Evolutionary conservation across 2,888 invertebrate genomes (phyloP).

Genomic region (Standfussiana lucernea): DNA sequence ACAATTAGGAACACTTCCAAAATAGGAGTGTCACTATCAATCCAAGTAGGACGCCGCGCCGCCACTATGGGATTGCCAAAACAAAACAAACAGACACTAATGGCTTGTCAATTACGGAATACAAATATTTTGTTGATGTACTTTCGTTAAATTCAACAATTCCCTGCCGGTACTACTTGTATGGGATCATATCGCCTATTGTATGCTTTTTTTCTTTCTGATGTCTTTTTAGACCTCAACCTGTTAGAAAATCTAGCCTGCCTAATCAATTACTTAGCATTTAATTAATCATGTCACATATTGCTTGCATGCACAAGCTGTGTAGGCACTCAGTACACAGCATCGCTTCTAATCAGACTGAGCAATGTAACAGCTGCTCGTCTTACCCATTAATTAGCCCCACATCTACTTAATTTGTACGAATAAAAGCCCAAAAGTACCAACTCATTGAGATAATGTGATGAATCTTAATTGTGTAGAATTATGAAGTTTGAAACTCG

Average conservation of each 20-base stretch:
- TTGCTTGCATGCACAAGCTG: conserved; percentile 20
- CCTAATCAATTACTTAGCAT: conserved; percentile 8
- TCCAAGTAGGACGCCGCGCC: background rate
- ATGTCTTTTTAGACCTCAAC: background rate
- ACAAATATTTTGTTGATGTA: conserved; percentile 4
- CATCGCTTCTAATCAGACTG: conserved; percentile 39
- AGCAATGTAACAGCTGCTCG: conserved; percentile 31
- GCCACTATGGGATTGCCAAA: background rate
- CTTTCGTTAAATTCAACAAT: conserved; percentile 16
- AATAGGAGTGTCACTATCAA: conserved; percentile 10
- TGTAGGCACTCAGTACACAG: conserved; percentile 22
- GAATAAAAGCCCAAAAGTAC: background rate
- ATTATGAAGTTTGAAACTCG: background rate
- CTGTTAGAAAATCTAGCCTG: background rate
- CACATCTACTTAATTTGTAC: conserved; percentile 25
- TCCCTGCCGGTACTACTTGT: background rate
- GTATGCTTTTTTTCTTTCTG: background rate
- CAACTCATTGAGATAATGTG: conserved; percentile 14
- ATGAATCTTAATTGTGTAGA: background rate
- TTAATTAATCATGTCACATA: conserved; percentile 36
- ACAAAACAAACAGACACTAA: conserved; percentile 42
- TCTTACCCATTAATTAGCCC: conserved; percentile 23
- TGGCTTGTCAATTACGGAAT: conserved; percentile 44
- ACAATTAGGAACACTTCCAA: background rate
- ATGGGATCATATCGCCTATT: background rate